Evolutionary conservation across 23 tunicate species (phyloP).

Genomic region (Pegea sp.): DNA sequence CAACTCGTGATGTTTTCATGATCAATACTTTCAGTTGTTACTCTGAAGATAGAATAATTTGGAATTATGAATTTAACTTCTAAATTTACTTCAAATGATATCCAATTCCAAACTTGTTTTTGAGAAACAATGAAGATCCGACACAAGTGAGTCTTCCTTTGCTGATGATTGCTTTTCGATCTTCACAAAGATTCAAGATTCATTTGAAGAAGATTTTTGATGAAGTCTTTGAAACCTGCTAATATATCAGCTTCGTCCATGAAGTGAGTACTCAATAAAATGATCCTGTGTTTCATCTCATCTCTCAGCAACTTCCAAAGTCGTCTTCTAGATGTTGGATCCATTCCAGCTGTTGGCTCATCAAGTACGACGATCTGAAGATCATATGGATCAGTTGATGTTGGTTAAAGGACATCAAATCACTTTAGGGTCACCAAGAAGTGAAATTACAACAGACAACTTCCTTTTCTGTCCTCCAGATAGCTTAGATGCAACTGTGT

Average conservation of each 20-base stretch:
- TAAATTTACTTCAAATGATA: conserved; percentile 75
- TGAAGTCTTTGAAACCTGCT: conserved; percentile 32
- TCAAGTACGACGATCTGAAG: conserved; percentile 59
- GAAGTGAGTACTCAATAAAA: conserved; percentile 68
- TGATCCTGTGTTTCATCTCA: conserved; percentile 25
- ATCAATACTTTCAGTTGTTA: conserved; percentile 36
- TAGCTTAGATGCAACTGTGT: conserved; percentile 41
- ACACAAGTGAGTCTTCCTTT: conserved; percentile 55
- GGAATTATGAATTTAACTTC: too few species aligned
- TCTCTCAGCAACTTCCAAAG: conserved; percentile 48
- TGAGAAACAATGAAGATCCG: conserved; percentile 77
- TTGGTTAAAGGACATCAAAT: neutral
- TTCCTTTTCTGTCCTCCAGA: conserved; percentile 96
- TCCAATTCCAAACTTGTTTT: conserved; percentile 75
- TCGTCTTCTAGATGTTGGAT: conserved; percentile 54
- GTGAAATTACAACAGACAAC: conserved; percentile 80
- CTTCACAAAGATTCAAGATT: conserved; percentile 6
- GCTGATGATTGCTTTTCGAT: conserved; percentile 74
- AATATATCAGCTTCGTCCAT: conserved; percentile 95
- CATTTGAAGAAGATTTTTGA: neutral
- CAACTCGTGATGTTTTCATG: conserved; percentile 9
- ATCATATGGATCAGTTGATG: neutral
- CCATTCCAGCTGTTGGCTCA: conserved; percentile 97
- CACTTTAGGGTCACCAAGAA: conserved; percentile 89
- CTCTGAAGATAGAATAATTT: too few species aligned